Evolutionary conservation across 2,113 vertebrate genomes (phyloP).

Genomic region (Peucedramus taeniatus): DNA sequence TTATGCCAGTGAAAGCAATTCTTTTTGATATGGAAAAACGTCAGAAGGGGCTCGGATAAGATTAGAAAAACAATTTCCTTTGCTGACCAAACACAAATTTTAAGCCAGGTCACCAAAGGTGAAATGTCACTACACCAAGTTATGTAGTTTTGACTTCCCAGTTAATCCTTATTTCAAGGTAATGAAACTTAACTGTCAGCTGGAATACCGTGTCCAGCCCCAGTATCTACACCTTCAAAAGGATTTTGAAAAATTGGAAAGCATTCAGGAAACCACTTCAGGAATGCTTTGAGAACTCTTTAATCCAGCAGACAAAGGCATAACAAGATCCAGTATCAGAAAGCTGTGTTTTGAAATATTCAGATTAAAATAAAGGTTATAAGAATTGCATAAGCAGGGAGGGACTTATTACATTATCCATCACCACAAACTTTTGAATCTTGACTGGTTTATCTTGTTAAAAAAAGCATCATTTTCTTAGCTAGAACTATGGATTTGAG

Average conservation of each 20-base stretch:
- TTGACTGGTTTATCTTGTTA: not conserved
- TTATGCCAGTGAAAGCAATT: not conserved
- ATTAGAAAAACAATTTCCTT: constrained; percentile 54
- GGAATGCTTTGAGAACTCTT: constrained; percentile 57
- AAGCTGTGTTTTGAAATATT: constrained; percentile 23
- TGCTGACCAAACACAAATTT: constrained; percentile 39
- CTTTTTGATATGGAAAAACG: constrained; percentile 30
- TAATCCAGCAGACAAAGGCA: constrained; percentile 54
- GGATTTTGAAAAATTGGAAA: constrained; percentile 45
- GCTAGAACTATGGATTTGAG: not conserved
- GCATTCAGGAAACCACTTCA: constrained; percentile 35
- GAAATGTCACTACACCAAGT: constrained; percentile 24
- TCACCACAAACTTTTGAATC: not conserved
- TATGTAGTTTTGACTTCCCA: constrained; percentile 19
- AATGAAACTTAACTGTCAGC: constrained; percentile 48
- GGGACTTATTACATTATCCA: not conserved
- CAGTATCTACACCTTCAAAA: constrained; percentile 49
- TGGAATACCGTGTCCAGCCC: constrained; percentile 1
- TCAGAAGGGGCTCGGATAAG: constrained; percentile 38
- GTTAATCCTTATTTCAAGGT: constrained; percentile 55
- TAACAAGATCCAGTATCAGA: constrained; percentile 43
- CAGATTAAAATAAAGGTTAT: not conserved
- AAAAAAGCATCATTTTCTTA: not conserved
- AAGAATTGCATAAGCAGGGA: not conserved
- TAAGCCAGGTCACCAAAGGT: constrained; percentile 17